Base-by-base conservation (phyloP, 1,140 invertebrate genomes). In the Bathynomus jamesi region DNA sequence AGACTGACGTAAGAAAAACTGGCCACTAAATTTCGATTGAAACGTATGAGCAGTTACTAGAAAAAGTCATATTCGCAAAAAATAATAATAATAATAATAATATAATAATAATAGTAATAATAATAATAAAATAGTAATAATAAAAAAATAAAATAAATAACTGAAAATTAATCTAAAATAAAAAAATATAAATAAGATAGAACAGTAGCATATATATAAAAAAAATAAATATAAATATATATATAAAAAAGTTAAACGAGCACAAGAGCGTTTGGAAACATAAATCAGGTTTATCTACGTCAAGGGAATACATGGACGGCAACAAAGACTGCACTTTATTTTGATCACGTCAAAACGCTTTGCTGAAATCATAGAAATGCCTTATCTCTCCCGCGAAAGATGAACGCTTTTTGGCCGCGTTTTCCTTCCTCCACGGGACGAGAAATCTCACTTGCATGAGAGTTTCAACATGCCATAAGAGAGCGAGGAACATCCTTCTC, bases 221-320 rank as follows among this genome's bases (percentile, higher is more conserved):
- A 53, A 53, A 53, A 53, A 53, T 53, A 53, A 53, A 53, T 53
- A 53, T 53, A 53, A 53, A 53, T 53, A 53, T 21, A 53, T 53
- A 53, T 53, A 21, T n/a, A n/a, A n/a, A 53, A 53, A 53, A 53
- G 40, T 53, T 53, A 53, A 53, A 53, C 40, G 40, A 53, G 21
- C 40, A 53, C 21, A 21, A 53, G 40, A 53, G 40, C 5, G 21
- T 53, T 53, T 53, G 2, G 40, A 46, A 53, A 62, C 61, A 76
- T 76, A 73, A 70, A 76, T 76, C 75, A 76, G 63, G 75, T 76
- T 76, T 76, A 76, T 76, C 75, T 76, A 61, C 69, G 71, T 71
- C 75, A 46, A 62, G 75, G 75, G 75, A 76, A 72, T 71, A 69
- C 68, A 60, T 69, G 65, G 72, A 76, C 72, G 67, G 64, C 28